These are phyloP conservation scores for Plutomurus gul DNA, from an alignment of 1,140 invertebrate species.

Conservation along the genomic window DNA sequence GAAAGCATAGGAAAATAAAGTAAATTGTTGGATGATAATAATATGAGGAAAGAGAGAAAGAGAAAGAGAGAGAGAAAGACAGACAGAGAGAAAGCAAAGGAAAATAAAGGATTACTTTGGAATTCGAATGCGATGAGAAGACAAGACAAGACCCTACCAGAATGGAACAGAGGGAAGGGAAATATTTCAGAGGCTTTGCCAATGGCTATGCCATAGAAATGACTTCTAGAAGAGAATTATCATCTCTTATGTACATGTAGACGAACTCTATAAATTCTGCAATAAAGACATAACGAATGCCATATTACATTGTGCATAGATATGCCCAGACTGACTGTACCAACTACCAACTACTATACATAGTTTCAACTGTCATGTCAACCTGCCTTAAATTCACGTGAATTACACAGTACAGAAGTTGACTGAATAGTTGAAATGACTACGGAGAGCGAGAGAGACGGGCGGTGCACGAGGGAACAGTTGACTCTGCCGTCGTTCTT, in stretches of 20 bases:
- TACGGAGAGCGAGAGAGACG: too few relatives aligned
- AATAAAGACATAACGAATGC: background rate
- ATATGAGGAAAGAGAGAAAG: too few relatives aligned
- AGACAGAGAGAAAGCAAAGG: background rate
- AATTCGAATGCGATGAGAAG: slow-evolving; percentile 14
- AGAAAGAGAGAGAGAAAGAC: background rate
- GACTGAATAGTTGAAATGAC: too few relatives aligned
- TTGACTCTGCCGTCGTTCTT: too few relatives aligned
- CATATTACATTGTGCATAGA: background rate
- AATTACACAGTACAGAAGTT: too few relatives aligned
- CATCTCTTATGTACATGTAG: background rate
- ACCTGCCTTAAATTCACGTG: too few relatives aligned
- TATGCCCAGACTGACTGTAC: background rate
- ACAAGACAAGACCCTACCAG: background rate
- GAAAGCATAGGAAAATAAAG: too few relatives aligned
- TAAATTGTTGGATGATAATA: too few relatives aligned
- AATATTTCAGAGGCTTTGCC: slow-evolving; percentile 5
- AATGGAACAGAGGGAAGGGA: background rate
- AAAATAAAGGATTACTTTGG: background rate
- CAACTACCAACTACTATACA: background rate
- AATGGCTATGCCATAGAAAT: background rate
- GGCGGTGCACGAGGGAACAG: too few relatives aligned
- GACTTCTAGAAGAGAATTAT: slow-evolving; percentile 7
- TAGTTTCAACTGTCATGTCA: background rate
- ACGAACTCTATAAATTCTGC: background rate